Percentiles rank a stretch among this genome's conserved stretches.
phyloP scores from a whole-genome alignment of 2,113 vertebrate genomes.

The Lanius collurio region DNA sequence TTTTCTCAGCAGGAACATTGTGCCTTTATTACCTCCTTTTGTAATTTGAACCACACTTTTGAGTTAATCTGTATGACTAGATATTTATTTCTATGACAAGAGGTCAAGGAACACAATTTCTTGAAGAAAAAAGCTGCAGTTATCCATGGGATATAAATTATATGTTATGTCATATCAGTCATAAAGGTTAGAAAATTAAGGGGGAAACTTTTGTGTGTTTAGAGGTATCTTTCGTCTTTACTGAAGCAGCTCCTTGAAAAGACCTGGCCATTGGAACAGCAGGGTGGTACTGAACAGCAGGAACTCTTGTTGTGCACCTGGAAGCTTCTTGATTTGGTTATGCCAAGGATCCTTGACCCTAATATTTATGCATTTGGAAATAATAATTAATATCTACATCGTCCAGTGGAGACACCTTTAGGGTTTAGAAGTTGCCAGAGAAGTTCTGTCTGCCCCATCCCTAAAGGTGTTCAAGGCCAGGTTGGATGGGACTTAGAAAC shows the following conservation, averaged over 20 bases:
- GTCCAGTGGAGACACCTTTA: not conserved
- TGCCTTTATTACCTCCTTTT: not conserved
- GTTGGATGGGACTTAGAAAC: not conserved
- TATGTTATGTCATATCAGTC: not conserved
- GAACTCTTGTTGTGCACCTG: not conserved
- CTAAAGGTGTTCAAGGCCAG: not conserved
- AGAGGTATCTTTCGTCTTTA: not conserved
- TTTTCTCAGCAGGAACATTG: not conserved
- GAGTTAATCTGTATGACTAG: not conserved
- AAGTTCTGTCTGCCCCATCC: not conserved
- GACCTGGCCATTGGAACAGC: not conserved
- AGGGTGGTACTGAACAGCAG: not conserved
- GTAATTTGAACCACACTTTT: not conserved
- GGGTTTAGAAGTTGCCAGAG: not conserved
- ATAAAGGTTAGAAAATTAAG: not conserved
- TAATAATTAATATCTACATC: not conserved
- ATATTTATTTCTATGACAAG: not conserved
- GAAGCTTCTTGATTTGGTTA: not conserved
- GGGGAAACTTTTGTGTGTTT: not conserved
- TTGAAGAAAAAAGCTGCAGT: not conserved
- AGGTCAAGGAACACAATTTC: not conserved
- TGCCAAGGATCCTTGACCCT: not conserved
- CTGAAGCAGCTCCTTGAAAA: not conserved
- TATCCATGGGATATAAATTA: not conserved
- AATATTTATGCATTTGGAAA: not conserved